Evolutionary conservation across 2,113 vertebrate genomes (phyloP).

Genomic region (Macquaria ambigua): DNA sequence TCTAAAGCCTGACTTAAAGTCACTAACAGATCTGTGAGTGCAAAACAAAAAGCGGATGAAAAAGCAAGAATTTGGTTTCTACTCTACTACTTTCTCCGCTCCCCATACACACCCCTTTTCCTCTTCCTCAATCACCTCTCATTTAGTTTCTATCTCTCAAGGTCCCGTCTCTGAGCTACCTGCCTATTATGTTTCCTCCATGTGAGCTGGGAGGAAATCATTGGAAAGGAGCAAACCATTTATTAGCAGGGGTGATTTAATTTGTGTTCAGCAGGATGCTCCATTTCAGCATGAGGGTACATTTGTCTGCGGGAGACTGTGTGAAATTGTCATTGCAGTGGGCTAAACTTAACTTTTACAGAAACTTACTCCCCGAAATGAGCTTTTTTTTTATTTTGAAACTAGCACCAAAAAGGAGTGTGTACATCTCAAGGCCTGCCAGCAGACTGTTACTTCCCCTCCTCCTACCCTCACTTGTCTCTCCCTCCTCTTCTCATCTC

Average conservation of each 20-base stretch:
- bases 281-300: conserved; percentile 41
- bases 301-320: conserved; percentile 36
- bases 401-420: not conserved
- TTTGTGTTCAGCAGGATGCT: conserved; percentile 65
- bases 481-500: not conserved
- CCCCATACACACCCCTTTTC: conserved; percentile 26
- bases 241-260: conserved; percentile 72
- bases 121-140: conserved; percentile 51
- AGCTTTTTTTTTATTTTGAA: not conserved
- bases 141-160: conserved; percentile 63
- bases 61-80: conserved; percentile 14
- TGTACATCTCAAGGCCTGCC: conserved; percentile 8
- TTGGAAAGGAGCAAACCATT: conserved; percentile 67
- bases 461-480: not conserved
- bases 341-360: conserved; percentile 44
- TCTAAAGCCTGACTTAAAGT: conserved; percentile 29
- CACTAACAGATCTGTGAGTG: conserved; percentile 1
- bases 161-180: conserved; percentile 53
- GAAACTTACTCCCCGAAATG: conserved; percentile 16
- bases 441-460: not conserved
- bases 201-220: conserved; percentile 60
- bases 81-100: conserved; percentile 21
- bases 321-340: conserved; percentile 39
- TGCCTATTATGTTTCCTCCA: conserved; percentile 55
- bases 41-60: conserved; percentile 11